Conservation (phyloP, 53 echinoderm and acorn worm species). For the Paelopatides confundens region DNA sequence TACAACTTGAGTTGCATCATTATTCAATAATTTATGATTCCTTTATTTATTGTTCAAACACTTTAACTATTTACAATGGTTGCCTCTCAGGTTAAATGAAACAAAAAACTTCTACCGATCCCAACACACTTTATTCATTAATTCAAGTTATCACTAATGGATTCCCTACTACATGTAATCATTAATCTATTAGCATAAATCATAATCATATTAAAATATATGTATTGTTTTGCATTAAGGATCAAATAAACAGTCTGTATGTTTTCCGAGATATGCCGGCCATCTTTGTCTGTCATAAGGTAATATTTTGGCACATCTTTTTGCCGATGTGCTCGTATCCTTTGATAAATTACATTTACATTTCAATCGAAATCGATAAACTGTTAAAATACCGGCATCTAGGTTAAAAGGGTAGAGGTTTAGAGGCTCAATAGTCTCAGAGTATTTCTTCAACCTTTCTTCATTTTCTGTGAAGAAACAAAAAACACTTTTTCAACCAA, state of each 20-base stretch:
- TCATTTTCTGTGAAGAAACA: neutral
- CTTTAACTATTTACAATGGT: too few relatives aligned
- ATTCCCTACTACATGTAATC: too few relatives aligned
- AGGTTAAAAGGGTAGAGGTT: constrained; percentile 94
- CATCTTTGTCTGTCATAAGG: constrained; percentile 84
- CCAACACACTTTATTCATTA: too few relatives aligned
- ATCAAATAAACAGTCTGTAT: constrained; percentile 74
- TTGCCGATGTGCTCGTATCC: neutral
- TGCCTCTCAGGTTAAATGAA: too few relatives aligned
- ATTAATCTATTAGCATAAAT: too few relatives aligned
- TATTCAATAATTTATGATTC: too few relatives aligned
- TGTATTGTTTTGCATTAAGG: neutral
- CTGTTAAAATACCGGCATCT: constrained; percentile 91
- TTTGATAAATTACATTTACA: constrained; percentile 68
- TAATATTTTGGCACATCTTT: constrained; percentile 73
- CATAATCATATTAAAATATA: too few relatives aligned
- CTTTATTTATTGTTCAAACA: too few relatives aligned
- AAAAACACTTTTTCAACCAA: neutral
- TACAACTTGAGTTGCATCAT: too few relatives aligned
- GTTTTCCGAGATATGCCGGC: constrained; percentile 87
- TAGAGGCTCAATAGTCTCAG: constrained; percentile 63
- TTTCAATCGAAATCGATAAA: constrained; percentile 81
- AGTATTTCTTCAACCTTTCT: neutral
- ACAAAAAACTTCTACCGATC: too few relatives aligned
- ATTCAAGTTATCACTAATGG: too few relatives aligned